phyloP scores from a whole-genome alignment of 2,888 invertebrate species.

The Lasius fuliginosus region DNA sequence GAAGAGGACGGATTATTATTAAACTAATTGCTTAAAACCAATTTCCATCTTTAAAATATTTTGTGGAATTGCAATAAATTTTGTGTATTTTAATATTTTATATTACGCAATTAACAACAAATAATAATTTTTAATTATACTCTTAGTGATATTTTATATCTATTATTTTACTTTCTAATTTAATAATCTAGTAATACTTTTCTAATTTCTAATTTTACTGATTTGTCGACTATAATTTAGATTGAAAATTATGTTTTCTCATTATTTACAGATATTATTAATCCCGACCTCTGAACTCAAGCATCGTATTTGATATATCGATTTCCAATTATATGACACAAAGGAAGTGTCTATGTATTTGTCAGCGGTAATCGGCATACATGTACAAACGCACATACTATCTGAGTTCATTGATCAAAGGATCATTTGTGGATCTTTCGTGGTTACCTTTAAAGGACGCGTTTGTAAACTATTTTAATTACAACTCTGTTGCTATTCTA shows the following conservation, averaged over 20 bases:
- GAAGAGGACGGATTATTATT: background rate
- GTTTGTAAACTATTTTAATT: slow-evolving; percentile 80
- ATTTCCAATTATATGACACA: slow-evolving; percentile 40
- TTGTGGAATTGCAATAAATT: background rate
- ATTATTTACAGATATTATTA: background rate
- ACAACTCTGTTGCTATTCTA: slow-evolving; percentile 65
- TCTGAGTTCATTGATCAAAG: slow-evolving; percentile 54
- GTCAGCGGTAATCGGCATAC: slow-evolving; percentile 40
- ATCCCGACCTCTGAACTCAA: background rate
- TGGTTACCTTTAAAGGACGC: slow-evolving; percentile 54
- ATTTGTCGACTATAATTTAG: background rate
- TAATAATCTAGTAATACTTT: background rate
- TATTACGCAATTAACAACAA: background rate
- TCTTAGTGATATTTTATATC: background rate
- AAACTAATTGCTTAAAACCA: background rate
- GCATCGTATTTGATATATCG: slow-evolving; percentile 15
- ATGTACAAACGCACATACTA: slow-evolving; percentile 28
- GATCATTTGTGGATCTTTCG: slow-evolving; percentile 62
- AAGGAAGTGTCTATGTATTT: slow-evolving; percentile 34
- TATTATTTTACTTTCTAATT: background rate
- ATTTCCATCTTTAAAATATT: background rate
- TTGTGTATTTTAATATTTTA: background rate
- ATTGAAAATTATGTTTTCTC: background rate
- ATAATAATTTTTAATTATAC: background rate
- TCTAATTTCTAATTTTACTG: background rate